Evolutionary conservation across 2,113 vertebrate genomes (phyloP).

Genomic region (Microcebus murinus): DNA sequence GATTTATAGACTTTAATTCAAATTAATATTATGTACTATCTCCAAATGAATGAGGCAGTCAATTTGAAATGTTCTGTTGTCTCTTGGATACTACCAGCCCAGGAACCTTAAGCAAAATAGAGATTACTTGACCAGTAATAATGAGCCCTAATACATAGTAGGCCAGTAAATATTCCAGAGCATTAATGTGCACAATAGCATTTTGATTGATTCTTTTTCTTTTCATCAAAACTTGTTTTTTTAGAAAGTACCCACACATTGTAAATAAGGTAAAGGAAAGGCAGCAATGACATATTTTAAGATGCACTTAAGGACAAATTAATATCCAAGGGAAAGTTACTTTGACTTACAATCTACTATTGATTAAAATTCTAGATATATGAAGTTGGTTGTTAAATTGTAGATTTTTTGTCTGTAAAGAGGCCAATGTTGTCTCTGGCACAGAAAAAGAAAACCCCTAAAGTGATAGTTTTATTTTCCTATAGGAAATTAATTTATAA

Average conservation of each 20-base stretch:
- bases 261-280: not conserved
- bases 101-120: not conserved
- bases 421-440: not conserved
- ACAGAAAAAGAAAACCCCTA: not conserved
- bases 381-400: not conserved
- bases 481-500: not conserved
- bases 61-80: not conserved
- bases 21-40: not conserved
- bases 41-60: not conserved
- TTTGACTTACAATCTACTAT: not conserved
- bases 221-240: not conserved
- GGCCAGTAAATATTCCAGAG: not conserved
- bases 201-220: not conserved
- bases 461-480: not conserved
- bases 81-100: not conserved
- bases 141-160: not conserved
- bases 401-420: not conserved
- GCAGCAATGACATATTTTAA: not conserved
- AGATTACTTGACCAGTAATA: not conserved
- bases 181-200: not conserved
- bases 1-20: constrained; percentile 8
- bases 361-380: not conserved
- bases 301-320: not conserved
- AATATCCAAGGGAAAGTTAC: not conserved
- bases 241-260: not conserved